Base-by-base conservation (phyloP, 1,140 invertebrate genomes). In the Hirudo medicinalis region DNA sequence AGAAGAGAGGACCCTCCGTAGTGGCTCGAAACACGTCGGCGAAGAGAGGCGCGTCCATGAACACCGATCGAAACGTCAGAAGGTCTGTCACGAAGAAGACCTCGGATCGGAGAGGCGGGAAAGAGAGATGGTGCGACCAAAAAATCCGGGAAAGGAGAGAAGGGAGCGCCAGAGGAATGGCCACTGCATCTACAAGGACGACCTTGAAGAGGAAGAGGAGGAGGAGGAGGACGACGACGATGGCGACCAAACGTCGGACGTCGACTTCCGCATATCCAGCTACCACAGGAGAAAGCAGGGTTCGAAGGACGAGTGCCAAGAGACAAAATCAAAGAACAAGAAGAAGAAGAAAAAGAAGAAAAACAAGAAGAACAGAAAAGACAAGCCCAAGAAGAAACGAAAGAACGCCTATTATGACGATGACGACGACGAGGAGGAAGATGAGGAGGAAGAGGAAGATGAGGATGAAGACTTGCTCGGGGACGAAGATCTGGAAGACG, bases 141-240 rank as follows among this genome's bases (percentile, higher is more conserved):
- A 49, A 17, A 49, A 49, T 0, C 13, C 13, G 43, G 15, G 4
- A 0, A 17, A 11, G 11, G 43, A 49, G 43, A 49, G 15, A 17
- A 49, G 15, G 13, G 43, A 49, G 0, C 43, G 43, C 1, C 11
- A 49, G 11, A 49, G 43, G 13, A 49, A 49, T 9, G 43, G 9
- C 43, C 43, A 17, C 43, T 49, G 43, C 43, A 49, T 49, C 1
- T 49, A 63, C 29, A 63, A 63, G 9, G 71, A 72, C n/a, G 72
- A 75, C 49, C 70, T 72, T 54, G 74, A 76, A 0, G 72, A 72
- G 2, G 75, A 76, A 11, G 73, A 76, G 13, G 76, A 77, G 22
- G 76, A 76, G 13, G 74, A 74, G 19, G 72, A 71, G 6, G 69
- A 76, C 13, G 69, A 40, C 29, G 69, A 40, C 53, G 69, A 70